Conservation (phyloP, 2,113 vertebrate genomes). For the Sus scrofa region T2T-Sscrofa CM000820.6:93573001-93573500, state of each 20-base stretch:
- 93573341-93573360: constrained; percentile 81
- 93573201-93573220: background rate
- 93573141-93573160: background rate
- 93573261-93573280: constrained; percentile 79
- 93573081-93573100: background rate
- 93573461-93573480: constrained; percentile 81
- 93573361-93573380: constrained; percentile 79
- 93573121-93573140: background rate
- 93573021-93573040: background rate
- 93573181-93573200: background rate
- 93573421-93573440: constrained; percentile 81
- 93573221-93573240: constrained; percentile 15
- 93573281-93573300: constrained; percentile 73
- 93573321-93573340: constrained; percentile 80
- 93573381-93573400: constrained; percentile 75
- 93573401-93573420: constrained; percentile 65
- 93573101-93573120: background rate
- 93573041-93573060: background rate
- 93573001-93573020: background rate
- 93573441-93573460: constrained; percentile 75
- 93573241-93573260: constrained; percentile 73
- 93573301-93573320: constrained; percentile 84
- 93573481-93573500: constrained; percentile 55
- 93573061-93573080: background rate
- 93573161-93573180: background rate